Evolutionary conservation across 1,140 invertebrate species (phyloP), one percentile per base, ranked within the genome.

Genomic region (Caenorhabditis briggsae): DNA sequence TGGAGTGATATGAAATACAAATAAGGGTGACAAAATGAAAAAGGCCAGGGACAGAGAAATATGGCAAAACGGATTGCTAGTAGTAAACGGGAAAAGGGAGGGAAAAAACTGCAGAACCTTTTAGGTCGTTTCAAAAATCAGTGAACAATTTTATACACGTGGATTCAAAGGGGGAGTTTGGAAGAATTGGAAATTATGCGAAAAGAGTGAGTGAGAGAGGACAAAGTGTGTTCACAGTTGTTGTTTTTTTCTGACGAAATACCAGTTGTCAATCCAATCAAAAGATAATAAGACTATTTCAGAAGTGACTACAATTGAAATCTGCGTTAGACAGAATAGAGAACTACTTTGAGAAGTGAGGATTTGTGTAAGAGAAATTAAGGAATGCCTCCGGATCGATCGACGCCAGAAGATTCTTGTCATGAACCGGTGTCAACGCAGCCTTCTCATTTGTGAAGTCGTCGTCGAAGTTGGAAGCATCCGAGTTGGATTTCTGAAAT

Each of bases 391-490:
- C 97, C 93, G 98, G 96, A 94, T 98, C 98, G 91, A 99, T 98
- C 88, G 96, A 92, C 43, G 93, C 96, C 87, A 95, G 95, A 65
- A 98, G 94, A 85, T 97, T 95, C 90, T 97, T 96, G 48, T 95
- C 93, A 90, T 97, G 95, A 58, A 99, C 95, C 11, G 97, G 97
- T 23, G 98, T 99, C 84, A 99, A 94, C 23, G 96, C 95, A 7
- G 98, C 97, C 90, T 99, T 97, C 93, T 99, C 98, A 93, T 97
- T 97, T 9, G 98, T 99, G 93, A 99, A 99, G 94, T 99, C 98
- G 16, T 97, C 95, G 94, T 99, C 98, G 94, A 99, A 99, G 94
- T 99, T 99, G 89, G 96, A 95, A 61, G 97, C 97, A 93, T 99
- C 98, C 92, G 96, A 96, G 94, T 96, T 96, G 92, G 95, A 97